These are phyloP conservation scores for Orchestes rusci DNA, from an alignment of 2,888 invertebrate genomes.

Conservation along the genomic window DNA sequence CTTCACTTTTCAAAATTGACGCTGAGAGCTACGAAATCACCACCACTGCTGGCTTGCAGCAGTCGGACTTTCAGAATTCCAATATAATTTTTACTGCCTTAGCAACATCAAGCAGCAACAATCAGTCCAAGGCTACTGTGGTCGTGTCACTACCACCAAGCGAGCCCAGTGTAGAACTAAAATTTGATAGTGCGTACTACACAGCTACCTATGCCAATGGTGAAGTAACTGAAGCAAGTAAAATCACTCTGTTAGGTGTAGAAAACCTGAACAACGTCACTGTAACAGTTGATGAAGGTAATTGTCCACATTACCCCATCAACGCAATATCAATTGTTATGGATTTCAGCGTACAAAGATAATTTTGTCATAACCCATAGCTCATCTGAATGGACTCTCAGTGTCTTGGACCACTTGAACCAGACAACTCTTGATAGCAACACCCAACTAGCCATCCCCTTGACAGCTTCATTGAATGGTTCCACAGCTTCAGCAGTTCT, in stretches of 20 bases:
- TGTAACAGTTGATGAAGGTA: too few species aligned
- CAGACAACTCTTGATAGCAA: constrained; percentile 6
- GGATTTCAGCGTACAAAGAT: too few species aligned
- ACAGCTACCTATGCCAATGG: constrained; percentile 22
- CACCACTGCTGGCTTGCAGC: constrained; percentile 12
- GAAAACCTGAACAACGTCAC: constrained; percentile 16
- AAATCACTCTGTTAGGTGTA: too few species aligned
- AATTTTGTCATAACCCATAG: too few species aligned
- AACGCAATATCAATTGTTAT: too few species aligned
- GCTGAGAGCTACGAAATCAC: constrained; percentile 14
- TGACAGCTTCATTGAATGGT: too few species aligned
- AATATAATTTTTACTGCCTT: constrained; percentile 23
- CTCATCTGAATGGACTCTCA: constrained; percentile 15
- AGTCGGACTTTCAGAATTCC: constrained; percentile 18
- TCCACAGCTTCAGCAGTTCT: too few species aligned
- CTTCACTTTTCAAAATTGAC: constrained; percentile 22
- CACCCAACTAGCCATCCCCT: constrained; percentile 7
- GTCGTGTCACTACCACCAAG: constrained; percentile 20
- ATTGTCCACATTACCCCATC: too few species aligned
- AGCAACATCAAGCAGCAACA: constrained; percentile 17
- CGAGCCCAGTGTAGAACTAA: constrained; percentile 13
- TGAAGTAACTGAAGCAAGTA: constrained; percentile 2
- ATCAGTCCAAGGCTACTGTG: constrained; percentile 16
- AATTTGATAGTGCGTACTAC: constrained; percentile 26
- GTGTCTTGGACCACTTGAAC: constrained; percentile 12